Base-by-base conservation (phyloP, 2,888 invertebrate species). In the Drosophila fungiperda region DNA sequence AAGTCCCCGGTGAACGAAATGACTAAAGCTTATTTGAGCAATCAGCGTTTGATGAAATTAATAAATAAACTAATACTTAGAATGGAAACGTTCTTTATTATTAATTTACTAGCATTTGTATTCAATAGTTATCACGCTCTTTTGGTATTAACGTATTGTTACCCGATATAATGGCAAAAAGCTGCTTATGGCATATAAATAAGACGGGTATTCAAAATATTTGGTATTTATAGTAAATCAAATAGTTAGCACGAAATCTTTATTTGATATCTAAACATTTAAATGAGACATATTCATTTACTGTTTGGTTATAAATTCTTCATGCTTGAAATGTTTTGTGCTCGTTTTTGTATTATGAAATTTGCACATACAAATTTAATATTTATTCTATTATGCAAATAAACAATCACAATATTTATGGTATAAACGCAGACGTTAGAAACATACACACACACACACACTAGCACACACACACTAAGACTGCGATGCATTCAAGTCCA, bases 341-440 rank as follows among this genome's bases (percentile, higher is more conserved):
- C 20, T 29, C 20, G 35, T 17, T 64, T 26, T 23, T 32, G 33
- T 38, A 59, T 54, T 36, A 33, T 38, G 50, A 63, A 55, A 52
- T 54, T 64, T 55, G 65, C 57, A 50, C 57, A 69, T 62, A 65
- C 53, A 69, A 59, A 65, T 68, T 71, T 32, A 76, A 78, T 71
- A 76, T 76, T 59, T 65, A 70, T 76, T 48, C 64, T 69, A 58
- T 58, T 64, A 67, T 68, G 62, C 55, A 80, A 64, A 71, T 67
- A 71, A 59, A 54, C 50, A 65, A 71, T 68, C 62, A 52, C 72
- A 76, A 67, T 80, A 76, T 77, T 76, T 67, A 80, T 76, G 54
- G 60, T 70, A 59, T 38, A 76, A 68, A 50, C 68, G 60, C 60
- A 73, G n/a, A 68, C 33, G 52, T 29, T 33, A 62, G 42, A 42